Evolutionary conservation across 2,797 vertebrate species (phyloP), one percentile per base, ranked within the genome.

Genomic region (Tiaroga cobitis): DNA sequence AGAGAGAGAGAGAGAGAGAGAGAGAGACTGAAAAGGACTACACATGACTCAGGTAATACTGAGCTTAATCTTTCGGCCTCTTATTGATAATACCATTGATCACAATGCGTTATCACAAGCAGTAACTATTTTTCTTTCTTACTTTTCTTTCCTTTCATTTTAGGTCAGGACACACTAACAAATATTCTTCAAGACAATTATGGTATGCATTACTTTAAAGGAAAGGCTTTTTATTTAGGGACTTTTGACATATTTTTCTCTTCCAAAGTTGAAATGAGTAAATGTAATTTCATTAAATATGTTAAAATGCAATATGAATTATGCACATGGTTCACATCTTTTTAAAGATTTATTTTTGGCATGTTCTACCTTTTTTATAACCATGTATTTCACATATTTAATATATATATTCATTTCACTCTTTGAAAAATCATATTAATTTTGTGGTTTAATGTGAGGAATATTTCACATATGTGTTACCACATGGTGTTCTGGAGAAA

Each of bases 1-100:
- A 18, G 16, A 72, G 63, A 65, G 54, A 65, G 72, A 41, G 39
- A 39, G 84, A 74, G 80, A 43, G 46, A 70, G 51, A 34, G 65
- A 59, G 21, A 82, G 37, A 18, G n/a, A 81, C 11, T 49, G 68
- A 34, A 29, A 79, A 39, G 34, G 70, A 39, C 32, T 29, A 46
- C 34, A 68, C 37, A 43, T 76, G 73, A 75, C 61, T 77, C 61
- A 29, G 61, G 43, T 68, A 68, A 76, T 77, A 65, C 59, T 10
- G 9, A 65, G 29, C 67, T 76, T 43, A 83, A 76, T 76, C 10
- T 54, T 67, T 83, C 34, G 6, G 24, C 43, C 59, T 83, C 21
- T 83, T 51, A 49, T 18, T 5, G 4, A 16, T 18, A 49, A 18
- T 49, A 49, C 15, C 5, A 49, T 49, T 16, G 46, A 49, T 49